Percentiles rank a stretch among this genome's conserved stretches.
These are phyloP conservation scores for Thymelicus acteon DNA, from an alignment of 2,888 invertebrate genomes.

Conservation along the genomic window DNA sequence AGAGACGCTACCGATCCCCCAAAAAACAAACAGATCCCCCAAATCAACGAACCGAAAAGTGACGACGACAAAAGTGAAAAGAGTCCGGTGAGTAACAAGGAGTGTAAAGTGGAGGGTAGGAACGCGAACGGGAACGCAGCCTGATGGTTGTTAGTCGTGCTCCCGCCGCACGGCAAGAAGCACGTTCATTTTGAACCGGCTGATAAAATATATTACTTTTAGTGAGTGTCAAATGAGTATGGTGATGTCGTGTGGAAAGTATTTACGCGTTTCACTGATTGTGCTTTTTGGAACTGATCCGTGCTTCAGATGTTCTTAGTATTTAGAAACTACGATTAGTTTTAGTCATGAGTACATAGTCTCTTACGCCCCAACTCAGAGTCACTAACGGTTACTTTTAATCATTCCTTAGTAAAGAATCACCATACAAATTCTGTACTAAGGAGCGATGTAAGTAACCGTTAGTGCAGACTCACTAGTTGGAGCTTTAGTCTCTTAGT, in stretches of 20 bases:
- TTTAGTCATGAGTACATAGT: too few relatives aligned
- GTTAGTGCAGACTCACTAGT: too few relatives aligned
- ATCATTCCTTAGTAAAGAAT: too few relatives aligned
- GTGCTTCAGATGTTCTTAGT: conserved; percentile 8
- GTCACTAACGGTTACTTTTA: too few relatives aligned
- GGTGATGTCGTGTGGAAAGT: background rate
- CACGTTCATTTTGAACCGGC: conserved; percentile 79
- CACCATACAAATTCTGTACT: too few relatives aligned
- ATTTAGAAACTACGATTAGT: too few relatives aligned
- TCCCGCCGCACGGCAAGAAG: conserved; percentile 71
- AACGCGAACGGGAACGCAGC: conserved; percentile 52
- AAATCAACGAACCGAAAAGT: conserved; percentile 68
- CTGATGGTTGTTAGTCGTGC: conserved; percentile 78
- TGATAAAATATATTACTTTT: conserved; percentile 77
- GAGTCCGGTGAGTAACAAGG: conserved; percentile 46
- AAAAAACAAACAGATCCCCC: conserved; percentile 59
- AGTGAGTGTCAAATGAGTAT: conserved; percentile 5
- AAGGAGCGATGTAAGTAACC: too few relatives aligned
- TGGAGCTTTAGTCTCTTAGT: too few relatives aligned
- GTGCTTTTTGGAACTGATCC: conserved; percentile 10
- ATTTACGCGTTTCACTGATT: background rate
- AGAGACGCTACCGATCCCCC: conserved; percentile 52
- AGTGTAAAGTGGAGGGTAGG: conserved; percentile 49
- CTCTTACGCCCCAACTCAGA: too few relatives aligned
- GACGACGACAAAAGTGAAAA: conserved; percentile 44